phyloP scores from a whole-genome alignment of 2,888 invertebrate species.

The Meteorus colon region DNA sequence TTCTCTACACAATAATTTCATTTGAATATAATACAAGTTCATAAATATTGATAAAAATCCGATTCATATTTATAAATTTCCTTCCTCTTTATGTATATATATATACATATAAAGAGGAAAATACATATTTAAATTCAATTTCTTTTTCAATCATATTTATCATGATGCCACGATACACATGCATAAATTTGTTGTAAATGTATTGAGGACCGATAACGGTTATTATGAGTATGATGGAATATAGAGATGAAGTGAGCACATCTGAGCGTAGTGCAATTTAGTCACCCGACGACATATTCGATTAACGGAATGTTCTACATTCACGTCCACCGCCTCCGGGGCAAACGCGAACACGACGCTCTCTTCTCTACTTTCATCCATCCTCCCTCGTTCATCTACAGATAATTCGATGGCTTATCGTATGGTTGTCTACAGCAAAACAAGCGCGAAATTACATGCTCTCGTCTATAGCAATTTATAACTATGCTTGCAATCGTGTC shows the following conservation, averaged over 20 bases:
- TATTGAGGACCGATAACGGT: slow-evolving; percentile 6
- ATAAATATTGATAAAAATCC: no score
- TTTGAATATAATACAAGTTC: no score
- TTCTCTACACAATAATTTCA: no score
- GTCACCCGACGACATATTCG: slow-evolving; percentile 35
- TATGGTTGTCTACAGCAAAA: slow-evolving; percentile 21
- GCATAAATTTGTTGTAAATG: slow-evolving; percentile 7
- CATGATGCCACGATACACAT: neutral
- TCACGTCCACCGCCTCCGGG: slow-evolving; percentile 25
- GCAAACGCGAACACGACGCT: neutral
- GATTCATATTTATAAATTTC: no score
- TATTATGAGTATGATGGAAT: slow-evolving; percentile 24
- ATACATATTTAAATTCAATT: no score
- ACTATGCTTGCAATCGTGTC: neutral
- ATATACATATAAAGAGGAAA: no score
- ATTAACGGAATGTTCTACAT: slow-evolving; percentile 41
- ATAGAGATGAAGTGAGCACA: slow-evolving; percentile 31
- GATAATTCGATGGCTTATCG: slow-evolving; percentile 40
- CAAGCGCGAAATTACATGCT: slow-evolving; percentile 24
- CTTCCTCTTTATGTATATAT: no score
- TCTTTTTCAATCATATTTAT: neutral
- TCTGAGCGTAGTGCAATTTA: slow-evolving; percentile 31
- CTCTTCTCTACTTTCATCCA: slow-evolving; percentile 4
- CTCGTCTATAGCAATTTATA: slow-evolving; percentile 3
- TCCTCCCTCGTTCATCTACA: slow-evolving; percentile 18